Evolutionary conservation across 2,113 vertebrate genomes (phyloP).

Genomic region (Osmerus mordax): DNA sequence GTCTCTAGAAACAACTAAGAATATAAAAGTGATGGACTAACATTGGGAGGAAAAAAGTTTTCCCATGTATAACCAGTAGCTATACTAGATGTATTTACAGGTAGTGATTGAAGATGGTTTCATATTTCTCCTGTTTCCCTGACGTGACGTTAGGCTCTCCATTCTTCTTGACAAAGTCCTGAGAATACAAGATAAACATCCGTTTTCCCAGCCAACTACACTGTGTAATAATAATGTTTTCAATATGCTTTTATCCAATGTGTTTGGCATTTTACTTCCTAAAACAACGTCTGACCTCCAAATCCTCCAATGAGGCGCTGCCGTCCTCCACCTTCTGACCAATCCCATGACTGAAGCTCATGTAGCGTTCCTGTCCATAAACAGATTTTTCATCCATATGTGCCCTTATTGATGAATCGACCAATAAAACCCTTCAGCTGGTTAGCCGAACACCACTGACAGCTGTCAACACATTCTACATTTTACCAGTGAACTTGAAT

Average conservation of each 20-base stretch:
- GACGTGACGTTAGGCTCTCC: conserved; percentile 61
- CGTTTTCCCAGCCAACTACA: too few relatives aligned
- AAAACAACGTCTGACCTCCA: conserved; percentile 48
- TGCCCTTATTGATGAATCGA: neutral
- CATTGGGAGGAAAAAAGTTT: neutral
- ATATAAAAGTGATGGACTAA: neutral
- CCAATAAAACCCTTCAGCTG: neutral
- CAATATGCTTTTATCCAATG: too few relatives aligned
- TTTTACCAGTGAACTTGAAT: too few relatives aligned
- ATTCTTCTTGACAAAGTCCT: conserved; percentile 62
- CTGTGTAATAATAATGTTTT: neutral
- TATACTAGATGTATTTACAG: conserved; percentile 27
- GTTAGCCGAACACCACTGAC: neutral
- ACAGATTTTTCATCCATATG: neutral
- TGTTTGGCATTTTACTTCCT: neutral
- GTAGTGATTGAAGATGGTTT: conserved; percentile 66
- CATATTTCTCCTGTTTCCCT: conserved; percentile 68
- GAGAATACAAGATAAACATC: conserved; percentile 18
- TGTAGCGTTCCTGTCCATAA: conserved; percentile 57
- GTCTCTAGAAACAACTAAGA: too few relatives aligned
- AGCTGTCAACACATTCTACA: too few relatives aligned
- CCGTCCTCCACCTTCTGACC: conserved; percentile 59
- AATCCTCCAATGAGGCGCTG: conserved; percentile 59
- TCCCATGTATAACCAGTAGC: neutral
- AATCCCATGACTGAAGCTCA: conserved; percentile 58